Evolutionary conservation across 2,888 invertebrate species (phyloP), one percentile per base, ranked within the genome.

Genomic region (Lasioglossum malachurum): DNA sequence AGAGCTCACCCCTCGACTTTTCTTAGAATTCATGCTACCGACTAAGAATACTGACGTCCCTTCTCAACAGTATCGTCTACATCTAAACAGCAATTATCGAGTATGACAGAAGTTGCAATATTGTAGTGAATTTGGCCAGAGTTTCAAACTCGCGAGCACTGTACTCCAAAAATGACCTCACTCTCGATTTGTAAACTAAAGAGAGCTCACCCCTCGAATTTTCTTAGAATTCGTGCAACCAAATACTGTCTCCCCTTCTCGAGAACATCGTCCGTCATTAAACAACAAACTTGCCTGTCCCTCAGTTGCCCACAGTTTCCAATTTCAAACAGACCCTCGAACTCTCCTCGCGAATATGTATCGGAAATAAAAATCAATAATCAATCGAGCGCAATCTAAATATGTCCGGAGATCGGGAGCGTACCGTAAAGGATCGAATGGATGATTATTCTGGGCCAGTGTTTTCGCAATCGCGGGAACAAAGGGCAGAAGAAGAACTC

Each of bases 401-500:
- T 60, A 14, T 27, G 27, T 49, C 49, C 60, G 10, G 60, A 27
- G 60, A 60, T 60, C 60, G 60, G 27, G 60, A 27, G 27, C 12
- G 14, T 14, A 27, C 14, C 27, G 27, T 60, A 60, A 60, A 60
- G 60, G 60, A 60, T 60, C 60, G 60, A n/a, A 27, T 1, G 12
- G 57, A 60, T 12, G 12, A 60, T 60, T 57, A 60, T 60, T 60
- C 57, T 60, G 57, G 57, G 57, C 57, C 57, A 60, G 60, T 60
- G 27, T 60, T 27, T 60, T 60, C 60, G 27, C 27, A 27, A 60
- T 60, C 60, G 60, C 14, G 27, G 60, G 14, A n/a, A 60, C 60
- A 60, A 60, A 60, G 60, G 60, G 60, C 60, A 60, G 14, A 60
- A 60, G 27, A 60, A 27, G 23, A 23, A 49, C 60, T 27, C 60